Conservation (phyloP, 2,888 invertebrate genomes). For the Antitype chi region DNA sequence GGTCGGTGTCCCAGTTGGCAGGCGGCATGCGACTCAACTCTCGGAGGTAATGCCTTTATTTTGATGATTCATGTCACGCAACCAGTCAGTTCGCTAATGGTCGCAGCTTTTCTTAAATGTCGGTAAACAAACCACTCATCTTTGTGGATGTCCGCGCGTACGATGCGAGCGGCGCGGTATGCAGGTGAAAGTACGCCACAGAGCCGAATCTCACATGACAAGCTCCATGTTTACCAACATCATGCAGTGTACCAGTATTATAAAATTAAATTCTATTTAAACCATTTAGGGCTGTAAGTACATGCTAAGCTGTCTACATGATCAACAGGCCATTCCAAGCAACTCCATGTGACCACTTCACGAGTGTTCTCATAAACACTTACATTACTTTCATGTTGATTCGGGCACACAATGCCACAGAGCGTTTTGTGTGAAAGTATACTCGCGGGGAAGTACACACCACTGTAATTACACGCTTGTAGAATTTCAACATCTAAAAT, state of each 20-base stretch:
- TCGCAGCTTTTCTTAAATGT: slow-evolving; percentile 39
- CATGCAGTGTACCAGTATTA: not conserved
- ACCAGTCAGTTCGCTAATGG: slow-evolving; percentile 20
- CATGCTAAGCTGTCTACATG: no score
- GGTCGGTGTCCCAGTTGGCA: slow-evolving; percentile 30
- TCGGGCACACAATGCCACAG: slow-evolving; percentile 28
- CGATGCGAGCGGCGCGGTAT: slow-evolving; percentile 49
- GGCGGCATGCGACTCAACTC: not conserved
- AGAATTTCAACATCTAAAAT: slow-evolving; percentile 22
- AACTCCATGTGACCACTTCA: not conserved
- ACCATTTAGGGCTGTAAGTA: not conserved
- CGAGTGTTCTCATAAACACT: not conserved
- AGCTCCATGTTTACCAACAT: not conserved
- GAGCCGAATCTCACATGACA: slow-evolving; percentile 41
- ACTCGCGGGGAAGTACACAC: slow-evolving; percentile 40
- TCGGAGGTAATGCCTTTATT: slow-evolving; percentile 26
- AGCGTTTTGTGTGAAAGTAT: slow-evolving; percentile 54
- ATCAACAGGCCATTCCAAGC: not conserved
- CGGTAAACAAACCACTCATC: slow-evolving; percentile 45
- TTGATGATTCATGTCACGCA: slow-evolving; percentile 41
- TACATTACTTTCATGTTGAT: slow-evolving; percentile 36
- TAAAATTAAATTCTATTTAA: not conserved
- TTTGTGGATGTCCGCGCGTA: not conserved
- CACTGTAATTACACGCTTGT: slow-evolving; percentile 46
- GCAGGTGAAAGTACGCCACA: slow-evolving; percentile 63